Evolutionary conservation across 2,888 invertebrate genomes (phyloP).

Genomic region (Tachystola acroxantha): DNA sequence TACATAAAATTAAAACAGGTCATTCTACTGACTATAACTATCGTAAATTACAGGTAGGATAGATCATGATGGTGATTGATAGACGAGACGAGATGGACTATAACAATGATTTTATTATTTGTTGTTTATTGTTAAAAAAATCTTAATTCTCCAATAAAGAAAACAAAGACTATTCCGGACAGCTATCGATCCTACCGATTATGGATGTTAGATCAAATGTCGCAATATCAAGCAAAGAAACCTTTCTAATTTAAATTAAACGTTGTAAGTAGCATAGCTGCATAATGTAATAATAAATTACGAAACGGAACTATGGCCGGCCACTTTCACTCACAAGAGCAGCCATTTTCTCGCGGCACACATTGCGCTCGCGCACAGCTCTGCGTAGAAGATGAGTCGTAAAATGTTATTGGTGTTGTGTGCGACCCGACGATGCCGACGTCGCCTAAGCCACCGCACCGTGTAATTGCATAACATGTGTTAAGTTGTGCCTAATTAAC

Average conservation of each 20-base stretch:
- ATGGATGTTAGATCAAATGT: no score
- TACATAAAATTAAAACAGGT: no score
- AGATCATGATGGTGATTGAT: no score
- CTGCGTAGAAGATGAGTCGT: slow-evolving; percentile 44
- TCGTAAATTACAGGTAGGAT: no score
- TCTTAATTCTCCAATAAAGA: no score
- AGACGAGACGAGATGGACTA: no score
- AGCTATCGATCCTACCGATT: no score
- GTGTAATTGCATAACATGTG: background rate
- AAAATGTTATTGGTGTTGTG: slow-evolving; percentile 39
- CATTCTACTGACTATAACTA: no score
- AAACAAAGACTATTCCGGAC: no score
- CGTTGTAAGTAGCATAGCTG: slow-evolving; percentile 20
- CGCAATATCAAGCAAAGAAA: slow-evolving; percentile 6
- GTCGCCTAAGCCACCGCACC: background rate
- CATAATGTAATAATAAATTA: slow-evolving; percentile 50
- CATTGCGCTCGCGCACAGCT: slow-evolving; percentile 34
- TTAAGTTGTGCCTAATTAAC: background rate
- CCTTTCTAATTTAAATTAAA: slow-evolving; percentile 21
- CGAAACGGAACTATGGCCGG: slow-evolving; percentile 59
- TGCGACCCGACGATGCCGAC: background rate
- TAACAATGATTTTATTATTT: no score
- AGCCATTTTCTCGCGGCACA: slow-evolving; percentile 55
- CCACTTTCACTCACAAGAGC: slow-evolving; percentile 69
- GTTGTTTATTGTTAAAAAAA: no score